Percentiles rank a stretch among this genome's conserved stretches.
phyloP scores from a whole-genome alignment of 2,113 vertebrate species.

The Urocolius indicus region DNA sequence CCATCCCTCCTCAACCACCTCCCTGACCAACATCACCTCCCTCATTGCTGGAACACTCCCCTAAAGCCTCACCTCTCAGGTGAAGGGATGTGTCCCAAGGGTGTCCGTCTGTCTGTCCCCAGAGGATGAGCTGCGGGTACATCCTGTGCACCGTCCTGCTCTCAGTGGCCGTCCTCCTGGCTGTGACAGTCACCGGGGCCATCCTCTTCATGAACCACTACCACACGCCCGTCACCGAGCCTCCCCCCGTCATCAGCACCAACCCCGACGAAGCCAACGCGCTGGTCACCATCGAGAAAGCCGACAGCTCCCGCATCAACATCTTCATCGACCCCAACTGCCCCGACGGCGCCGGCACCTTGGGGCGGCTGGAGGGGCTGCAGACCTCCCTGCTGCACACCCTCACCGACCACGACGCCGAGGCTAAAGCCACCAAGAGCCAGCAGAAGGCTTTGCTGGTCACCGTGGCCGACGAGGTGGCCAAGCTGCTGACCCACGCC shows the following conservation, averaged over 20 bases:
- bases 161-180: conserved; percentile 90
- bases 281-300: conserved; percentile 93
- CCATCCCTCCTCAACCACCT: neutral
- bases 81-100: rapidly evolving
- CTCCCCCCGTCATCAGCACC: conserved; percentile 89
- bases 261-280: conserved; percentile 91
- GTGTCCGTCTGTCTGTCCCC: neutral
- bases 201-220: conserved; percentile 97
- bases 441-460: conserved; percentile 89
- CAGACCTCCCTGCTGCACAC: conserved; percentile 89
- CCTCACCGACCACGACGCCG: conserved; percentile 83
- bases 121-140: conserved; percentile 94
- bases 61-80: neutral
- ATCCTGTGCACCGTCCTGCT: conserved; percentile 91
- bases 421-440: conserved; percentile 83
- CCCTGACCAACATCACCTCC: neutral
- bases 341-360: conserved; percentile 85
- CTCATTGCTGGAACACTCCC: neutral
- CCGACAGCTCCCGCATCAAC: conserved; percentile 93
- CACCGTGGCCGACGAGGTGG: conserved; percentile 89
- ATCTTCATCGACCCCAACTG: conserved; percentile 99
- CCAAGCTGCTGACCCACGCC: conserved; percentile 85
- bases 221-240: conserved; percentile 83
- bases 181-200: conserved; percentile 88
- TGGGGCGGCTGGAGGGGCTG: conserved; percentile 88